Base-by-base conservation (phyloP, 2,888 invertebrate species). In the Drosophila silvestris region DNA sequence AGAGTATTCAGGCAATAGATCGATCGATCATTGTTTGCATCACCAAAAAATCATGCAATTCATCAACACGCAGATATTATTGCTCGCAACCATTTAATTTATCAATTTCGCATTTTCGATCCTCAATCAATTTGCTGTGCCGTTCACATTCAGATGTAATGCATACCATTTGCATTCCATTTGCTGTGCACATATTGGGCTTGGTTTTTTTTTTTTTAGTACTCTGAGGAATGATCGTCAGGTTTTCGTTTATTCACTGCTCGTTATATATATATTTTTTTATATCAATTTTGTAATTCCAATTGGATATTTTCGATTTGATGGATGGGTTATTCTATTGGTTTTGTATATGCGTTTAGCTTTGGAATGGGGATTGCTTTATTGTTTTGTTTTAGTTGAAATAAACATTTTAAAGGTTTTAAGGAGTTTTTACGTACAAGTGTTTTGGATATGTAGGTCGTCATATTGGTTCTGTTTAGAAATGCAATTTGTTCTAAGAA, bases 41-140 rank as follows among this genome's bases (percentile, higher is more conserved):
- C 89, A 91, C 88, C 85, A 89, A 89, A 80, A 82, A 85, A 91
- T 89, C 89, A 92, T 92, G 91, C 91, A 87, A 81, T 85, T 85
- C 85, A 92, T 93, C 93, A 93, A 93, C 93, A 93, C 93, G 91
- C 93, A 93, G 92, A 93, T 93, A 93, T 93, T 93, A 93, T 93
- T 93, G 93, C 93, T 93, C 93, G 93, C 93, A 93, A 91, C 93
- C 93, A 93, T 87, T 85, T 75, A 71, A 72, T 86, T 82, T 69
- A 72, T 81, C 76, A 72, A 76, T 81, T 80, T 75, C 41, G 68
- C 59, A 58, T 77, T 63, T 67, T 81, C 74, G 60, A 77, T 81
- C 74, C 22, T 75, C 69, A 57, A 74, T 81, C 73, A 69, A 73
- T 74, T 81, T 72, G 70, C 68, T 67, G 30, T 66, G 67, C 59